These are phyloP conservation scores for Eristalis pertinax DNA, from an alignment of 2,888 invertebrate species.

Conservation along the genomic window DNA sequence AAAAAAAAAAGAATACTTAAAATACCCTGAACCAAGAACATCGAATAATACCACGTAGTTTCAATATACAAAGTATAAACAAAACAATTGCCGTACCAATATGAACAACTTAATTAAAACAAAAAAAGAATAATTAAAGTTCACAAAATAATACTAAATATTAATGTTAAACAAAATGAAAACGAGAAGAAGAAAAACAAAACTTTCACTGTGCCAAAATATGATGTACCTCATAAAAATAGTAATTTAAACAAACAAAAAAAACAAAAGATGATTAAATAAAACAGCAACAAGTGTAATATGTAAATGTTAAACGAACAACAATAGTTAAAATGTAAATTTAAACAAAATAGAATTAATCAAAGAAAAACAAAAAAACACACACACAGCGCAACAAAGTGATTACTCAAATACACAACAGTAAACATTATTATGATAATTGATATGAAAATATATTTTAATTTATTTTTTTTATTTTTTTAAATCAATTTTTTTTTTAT, in stretches of 20 bases:
- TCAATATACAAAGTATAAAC: slow-evolving; percentile 65
- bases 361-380: slow-evolving; percentile 37
- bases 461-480: slow-evolving; percentile 49
- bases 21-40: slow-evolving; percentile 70
- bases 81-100: slow-evolving; percentile 73
- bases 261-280: slow-evolving; percentile 43
- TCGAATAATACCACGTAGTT: slow-evolving; percentile 69
- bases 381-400: slow-evolving; percentile 64
- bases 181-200: slow-evolving; percentile 82
- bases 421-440: slow-evolving; percentile 44
- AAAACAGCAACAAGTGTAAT: slow-evolving; percentile 57
- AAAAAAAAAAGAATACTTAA: slow-evolving; percentile 52
- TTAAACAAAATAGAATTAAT: slow-evolving; percentile 52
- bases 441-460: slow-evolving; percentile 45
- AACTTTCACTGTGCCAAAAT: slow-evolving; percentile 90
- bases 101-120: slow-evolving; percentile 38
- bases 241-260: slow-evolving; percentile 62
- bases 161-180: slow-evolving; percentile 79
- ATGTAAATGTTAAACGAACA: slow-evolving; percentile 40
- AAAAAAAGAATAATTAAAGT: slow-evolving; percentile 22
- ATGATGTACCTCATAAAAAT: slow-evolving; percentile 88
- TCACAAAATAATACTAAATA: slow-evolving; percentile 55
- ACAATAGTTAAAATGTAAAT: slow-evolving; percentile 63
- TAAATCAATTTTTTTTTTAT: slow-evolving; percentile 47
- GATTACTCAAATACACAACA: slow-evolving; percentile 39